phyloP scores from a whole-genome alignment of 1,140 invertebrate genomes.

The Pentalonia nigronervosa region DNA sequence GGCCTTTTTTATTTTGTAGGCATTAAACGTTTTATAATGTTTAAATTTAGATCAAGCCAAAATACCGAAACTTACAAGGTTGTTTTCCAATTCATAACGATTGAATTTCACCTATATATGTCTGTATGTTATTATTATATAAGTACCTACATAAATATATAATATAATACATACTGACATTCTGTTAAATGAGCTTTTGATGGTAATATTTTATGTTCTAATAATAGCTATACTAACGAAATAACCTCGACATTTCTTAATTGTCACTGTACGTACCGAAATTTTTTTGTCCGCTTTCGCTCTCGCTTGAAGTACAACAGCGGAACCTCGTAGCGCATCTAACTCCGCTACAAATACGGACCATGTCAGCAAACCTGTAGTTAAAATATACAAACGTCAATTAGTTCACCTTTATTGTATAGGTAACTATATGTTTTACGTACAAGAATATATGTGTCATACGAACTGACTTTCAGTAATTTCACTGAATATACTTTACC shows the following conservation, averaged over 20 bases:
- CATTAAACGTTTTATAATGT: not conserved
- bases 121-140: not conserved
- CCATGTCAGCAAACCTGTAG: conserved; percentile 59
- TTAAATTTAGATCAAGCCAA: not conserved
- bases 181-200: not conserved
- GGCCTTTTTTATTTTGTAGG: not conserved
- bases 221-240: not conserved
- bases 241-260: conserved; percentile 40
- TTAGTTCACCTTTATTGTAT: not conserved
- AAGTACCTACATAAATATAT: not conserved
- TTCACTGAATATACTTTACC: not conserved
- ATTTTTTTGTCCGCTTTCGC: conserved; percentile 61
- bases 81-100: not conserved
- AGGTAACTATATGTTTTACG: not conserved
- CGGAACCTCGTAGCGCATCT: conserved; percentile 60
- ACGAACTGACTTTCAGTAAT: not conserved
- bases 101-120: not conserved
- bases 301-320: conserved; percentile 61
- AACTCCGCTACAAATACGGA: conserved; percentile 46
- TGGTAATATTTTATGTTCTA: not conserved
- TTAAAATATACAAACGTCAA: not conserved
- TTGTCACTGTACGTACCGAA: conserved; percentile 57
- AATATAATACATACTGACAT: not conserved
- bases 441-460: too few species aligned
- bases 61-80: not conserved